phyloP scores from a whole-genome alignment of 2,888 invertebrate genomes.

The Temnothorax ravouxi region DNA sequence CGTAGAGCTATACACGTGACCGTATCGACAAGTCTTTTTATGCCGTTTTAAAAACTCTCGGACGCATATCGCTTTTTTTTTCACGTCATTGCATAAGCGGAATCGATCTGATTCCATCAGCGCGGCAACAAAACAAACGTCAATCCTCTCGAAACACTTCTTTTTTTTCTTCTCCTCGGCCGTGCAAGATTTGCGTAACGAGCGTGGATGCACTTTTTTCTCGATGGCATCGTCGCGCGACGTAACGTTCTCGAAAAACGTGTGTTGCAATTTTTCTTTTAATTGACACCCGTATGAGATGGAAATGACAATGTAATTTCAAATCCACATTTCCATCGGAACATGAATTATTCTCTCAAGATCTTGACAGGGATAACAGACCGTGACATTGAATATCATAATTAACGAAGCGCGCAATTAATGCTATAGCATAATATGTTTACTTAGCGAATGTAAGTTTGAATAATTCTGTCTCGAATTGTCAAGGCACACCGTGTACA shows the following conservation, averaged over 20 bases:
- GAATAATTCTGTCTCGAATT: not conserved
- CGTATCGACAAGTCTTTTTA: constrained; percentile 50
- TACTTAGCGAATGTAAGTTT: not conserved
- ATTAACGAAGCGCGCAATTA: constrained; percentile 29
- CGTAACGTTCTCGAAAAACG: not conserved
- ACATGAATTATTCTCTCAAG: constrained; percentile 7
- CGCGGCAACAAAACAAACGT: constrained; percentile 44
- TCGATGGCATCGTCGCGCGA: not conserved
- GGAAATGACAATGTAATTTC: not conserved
- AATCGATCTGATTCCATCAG: constrained; percentile 52
- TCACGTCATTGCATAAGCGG: constrained; percentile 49
- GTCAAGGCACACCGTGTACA: not conserved
- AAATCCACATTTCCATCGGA: not conserved
- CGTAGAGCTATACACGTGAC: constrained; percentile 41
- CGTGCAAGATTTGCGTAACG: not conserved
- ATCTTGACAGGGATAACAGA: constrained; percentile 36
- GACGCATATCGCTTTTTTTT: constrained; percentile 54
- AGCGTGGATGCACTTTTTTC: not conserved
- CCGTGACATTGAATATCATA: constrained; percentile 28
- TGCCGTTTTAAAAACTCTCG: constrained; percentile 41
- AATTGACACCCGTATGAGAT: not conserved
- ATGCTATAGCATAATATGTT: constrained; percentile 29
- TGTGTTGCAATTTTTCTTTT: not conserved
- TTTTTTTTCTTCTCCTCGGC: not conserved
- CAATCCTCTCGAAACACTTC: not conserved